A percentile compares a stretch with the other conserved stretches of the same genome.
phyloP scores from a whole-genome alignment of 1,140 invertebrate species.

The Sitodiplosis mosellana region DNA sequence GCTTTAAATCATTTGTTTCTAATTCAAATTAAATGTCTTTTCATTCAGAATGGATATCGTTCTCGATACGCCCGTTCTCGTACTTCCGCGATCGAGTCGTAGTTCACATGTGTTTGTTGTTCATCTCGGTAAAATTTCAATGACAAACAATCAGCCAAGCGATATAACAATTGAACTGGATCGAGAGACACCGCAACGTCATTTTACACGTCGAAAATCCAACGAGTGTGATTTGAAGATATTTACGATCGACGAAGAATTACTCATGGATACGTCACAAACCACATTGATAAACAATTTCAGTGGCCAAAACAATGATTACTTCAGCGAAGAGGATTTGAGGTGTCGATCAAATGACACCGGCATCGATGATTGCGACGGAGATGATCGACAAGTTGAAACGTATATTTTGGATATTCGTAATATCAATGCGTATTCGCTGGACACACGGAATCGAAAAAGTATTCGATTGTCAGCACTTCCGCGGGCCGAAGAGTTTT shows the following conservation, averaged over 20 bases:
- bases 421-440: conserved; percentile 76
- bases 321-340: neutral
- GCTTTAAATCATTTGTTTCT: too few relatives aligned
- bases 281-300: neutral
- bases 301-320: neutral
- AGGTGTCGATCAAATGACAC: conserved; percentile 1
- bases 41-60: conserved; percentile 48
- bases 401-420: conserved; percentile 35
- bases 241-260: conserved; percentile 5
- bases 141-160: conserved; percentile 26
- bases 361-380: conserved; percentile 7
- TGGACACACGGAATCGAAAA: conserved; percentile 32
- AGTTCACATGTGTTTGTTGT: conserved; percentile 75
- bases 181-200: too few relatives aligned
- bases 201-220: neutral
- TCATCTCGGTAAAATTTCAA: conserved; percentile 78
- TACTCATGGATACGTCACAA: neutral
- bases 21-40: too few relatives aligned
- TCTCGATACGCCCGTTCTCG: conserved; percentile 76
- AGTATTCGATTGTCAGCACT: conserved; percentile 13
- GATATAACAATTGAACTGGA: too few relatives aligned
- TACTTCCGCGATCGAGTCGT: conserved; percentile 57
- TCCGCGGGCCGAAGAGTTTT: conserved; percentile 15
- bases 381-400: conserved; percentile 3
- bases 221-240: neutral